phyloP scores from a whole-genome alignment of 2,113 vertebrate species.

The Phaetusa simplex region DNA sequence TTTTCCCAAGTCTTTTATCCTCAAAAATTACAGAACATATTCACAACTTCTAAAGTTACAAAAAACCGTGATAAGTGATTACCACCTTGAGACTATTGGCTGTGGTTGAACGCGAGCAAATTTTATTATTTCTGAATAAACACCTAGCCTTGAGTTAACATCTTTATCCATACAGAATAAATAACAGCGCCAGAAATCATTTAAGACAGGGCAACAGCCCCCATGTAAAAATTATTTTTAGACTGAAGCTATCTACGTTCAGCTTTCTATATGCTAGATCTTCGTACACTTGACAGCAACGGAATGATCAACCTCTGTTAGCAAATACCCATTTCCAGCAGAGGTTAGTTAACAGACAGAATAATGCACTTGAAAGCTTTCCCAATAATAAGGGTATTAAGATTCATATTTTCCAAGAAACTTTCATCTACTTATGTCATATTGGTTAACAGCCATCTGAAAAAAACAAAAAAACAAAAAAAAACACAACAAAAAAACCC shows the following conservation, averaged over 20 bases:
- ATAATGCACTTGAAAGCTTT: neutral
- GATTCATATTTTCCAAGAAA: neutral
- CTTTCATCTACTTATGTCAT: neutral
- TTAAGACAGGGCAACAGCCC: neutral
- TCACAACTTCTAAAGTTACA: neutral
- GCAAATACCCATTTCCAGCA: neutral
- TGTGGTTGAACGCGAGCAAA: neutral
- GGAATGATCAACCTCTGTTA: neutral
- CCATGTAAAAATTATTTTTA: neutral
- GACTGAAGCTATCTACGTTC: neutral
- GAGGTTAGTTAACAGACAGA: neutral
- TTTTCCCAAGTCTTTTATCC: neutral
- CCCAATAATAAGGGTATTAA: neutral
- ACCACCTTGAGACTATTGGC: neutral
- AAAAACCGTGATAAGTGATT: neutral
- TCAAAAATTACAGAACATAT: neutral
- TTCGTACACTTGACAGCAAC: neutral
- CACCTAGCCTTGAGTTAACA: neutral
- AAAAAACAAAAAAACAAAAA: neutral
- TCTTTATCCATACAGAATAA: neutral
- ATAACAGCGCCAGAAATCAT: neutral
- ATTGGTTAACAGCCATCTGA: neutral
- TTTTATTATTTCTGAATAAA: neutral
- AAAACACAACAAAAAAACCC: neutral
- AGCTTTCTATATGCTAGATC: neutral